Base-by-base conservation (phyloP, 2,888 invertebrate species). In the Ethmia dodecea region DNA sequence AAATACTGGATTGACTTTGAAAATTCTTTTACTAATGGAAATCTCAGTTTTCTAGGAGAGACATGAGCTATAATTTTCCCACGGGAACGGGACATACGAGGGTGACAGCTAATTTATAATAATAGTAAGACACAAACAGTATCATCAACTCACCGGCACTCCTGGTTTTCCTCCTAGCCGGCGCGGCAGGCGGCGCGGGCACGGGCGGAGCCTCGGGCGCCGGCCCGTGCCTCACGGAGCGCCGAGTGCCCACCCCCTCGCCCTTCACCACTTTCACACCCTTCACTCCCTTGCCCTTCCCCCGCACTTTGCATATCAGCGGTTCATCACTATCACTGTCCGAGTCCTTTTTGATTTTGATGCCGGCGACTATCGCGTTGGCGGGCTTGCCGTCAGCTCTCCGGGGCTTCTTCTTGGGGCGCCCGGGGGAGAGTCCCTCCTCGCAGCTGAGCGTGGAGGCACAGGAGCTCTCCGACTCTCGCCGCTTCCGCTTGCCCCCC, bases 281-380 rank as follows among this genome's bases (percentile, higher is more conserved):
- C 65, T 70, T 16, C 59, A 61, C 28, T 4, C 14, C 28, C 34
- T 34, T 34, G 32, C 55, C 57, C 48, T 77, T 83, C 36, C 78
- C 83, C 33, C 93, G 83, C 72, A 92, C 89, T 79, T 93, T 89
- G 52, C 91, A 90, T 46, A 93, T 92, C 39, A 94, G 80, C 36
- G 94, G 94, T 74, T 94, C 94, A 67, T 94, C 94, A 45, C 91
- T 92, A 60, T 94, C 94, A 32, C 94, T 94, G 57, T 90, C 90
- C 25, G 91, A 90, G 53, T 93, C 93, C 60, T 90, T 90, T 52
- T 87, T 80, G 55, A 79, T 62, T 74, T 86, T 84, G 60, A 65
- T 80, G 55, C 64, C 79, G 55, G 68, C 60, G 3, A n/a, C 12
- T 12, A 27, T 88, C 77, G 62, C 86, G n/a, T n/a, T n/a, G n/a